Evolutionary conservation across 2,113 vertebrate species (phyloP), one percentile per base, ranked within the genome.

Genomic region (Pandion haliaetus): DNA sequence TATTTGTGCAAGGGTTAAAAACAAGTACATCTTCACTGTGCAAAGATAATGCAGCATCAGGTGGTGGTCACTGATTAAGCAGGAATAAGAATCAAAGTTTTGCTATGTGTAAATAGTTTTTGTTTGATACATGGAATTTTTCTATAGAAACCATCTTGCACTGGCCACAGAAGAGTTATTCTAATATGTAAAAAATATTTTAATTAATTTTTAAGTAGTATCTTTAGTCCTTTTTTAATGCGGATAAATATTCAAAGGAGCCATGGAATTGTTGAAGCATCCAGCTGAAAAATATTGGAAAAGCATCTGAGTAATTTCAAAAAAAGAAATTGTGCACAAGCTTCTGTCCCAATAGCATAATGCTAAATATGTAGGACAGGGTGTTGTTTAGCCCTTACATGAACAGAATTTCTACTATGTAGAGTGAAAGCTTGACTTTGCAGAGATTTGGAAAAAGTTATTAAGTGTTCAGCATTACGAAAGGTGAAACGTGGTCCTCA

Each of bases 401-500:
- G 0, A 59, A 31, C 10, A n/a, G 19, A 50, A 57, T 62, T 85
- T 55, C 14, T 34, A 5, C 20, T 26, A 0, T 5, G 6, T 11
- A 11, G 47, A 38, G 32, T 3, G 14, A 50, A 62, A 62, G 19
- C 23, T 50, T 80, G 47, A 21, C 38, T 59, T 79, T 40, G 72
- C 32, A 57, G 74, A 49, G 13, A 9, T n/a, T 73, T 61, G 38
- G 42, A 13, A 62, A 9, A 54, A 67, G 26, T 54, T 42, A 11
- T 52, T 59, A 7, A 19, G 57, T 1, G 2, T 47, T 52, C 15
- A 10, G 49, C 12, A 0, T 57, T 29, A 28, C 0, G 1, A 19
- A 90, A 74, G 32, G 55, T 57, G 28, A 62, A 85, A 67, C 14
- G 4, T 1, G 3, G 11, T 73, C 34, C 47, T 67, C 3, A 2